Base-by-base conservation (phyloP, 2,888 invertebrate genomes). In the Amphipyra tragopoginis region DNA sequence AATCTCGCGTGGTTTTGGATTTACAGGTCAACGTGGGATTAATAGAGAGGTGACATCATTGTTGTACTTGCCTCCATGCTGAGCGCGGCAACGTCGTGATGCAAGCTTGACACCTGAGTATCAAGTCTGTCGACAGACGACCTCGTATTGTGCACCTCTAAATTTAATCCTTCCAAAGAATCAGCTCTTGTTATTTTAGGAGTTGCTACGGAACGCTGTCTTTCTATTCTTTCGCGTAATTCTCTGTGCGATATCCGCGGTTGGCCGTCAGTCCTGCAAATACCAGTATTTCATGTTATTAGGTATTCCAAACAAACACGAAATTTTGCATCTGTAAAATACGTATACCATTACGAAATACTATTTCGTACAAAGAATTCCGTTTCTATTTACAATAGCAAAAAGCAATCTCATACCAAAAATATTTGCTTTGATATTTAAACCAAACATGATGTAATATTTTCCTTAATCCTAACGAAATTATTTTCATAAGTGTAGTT, bases 21-120 rank as follows among this genome's bases (percentile, higher is more conserved):
- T 48, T 55, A 50, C 50, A 42, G 55, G 59, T 60, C 57, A 45
- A 21, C 40, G 47, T 51, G 45, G 57, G 51, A 60, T 68, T 72
- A 71, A 14, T 43, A 10, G 44, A 10, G 44, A 26, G 15, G 33
- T 75, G 60, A 74, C 48, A 48, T 67, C 45, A 78, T 55, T 60
- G 72, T 76, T 70, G 69, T 54, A 72, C 87, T 90, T 89, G 96
- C 97, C 96, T 97, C 98, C 89, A 97, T 96, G 84, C 98, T 98
- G 43, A 98, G 95, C 26, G 97, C 97, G 0, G 97, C 97, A 15
- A 98, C 98, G 87, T 98, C 98, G 80, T 98, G 97, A 84, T 98
- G 98, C 67, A 98, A 90, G 45, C 97, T 97, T 11, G 97, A 96
- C 50, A 98, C 97, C 88, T 98, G 98, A 0, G 96, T 97, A 84